Evolutionary conservation across 1,140 invertebrate species (phyloP), one percentile per base, ranked within the genome.

Genomic region (Atta texana): DNA sequence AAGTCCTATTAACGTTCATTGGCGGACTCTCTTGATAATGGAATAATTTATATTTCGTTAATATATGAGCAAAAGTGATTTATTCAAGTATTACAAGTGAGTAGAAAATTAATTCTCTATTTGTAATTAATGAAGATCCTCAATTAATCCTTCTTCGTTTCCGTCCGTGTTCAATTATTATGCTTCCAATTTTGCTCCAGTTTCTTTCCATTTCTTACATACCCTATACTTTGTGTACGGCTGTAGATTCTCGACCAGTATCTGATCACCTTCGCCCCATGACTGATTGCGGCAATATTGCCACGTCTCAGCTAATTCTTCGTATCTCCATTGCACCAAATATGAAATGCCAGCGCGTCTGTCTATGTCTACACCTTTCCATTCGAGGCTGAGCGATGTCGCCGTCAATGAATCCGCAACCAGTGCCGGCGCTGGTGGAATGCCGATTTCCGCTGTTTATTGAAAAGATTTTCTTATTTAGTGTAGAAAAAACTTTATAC

Each of bases 161-260:
- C 3, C n/a, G 24, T 24, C 24, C 18, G 18, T n/a, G 8, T 66
- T 21, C 34, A 34, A 14, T 39, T 39, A 49, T n/a, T 21, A 12
- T 10, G 4, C 34, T 68, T 68, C 4, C n/a, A 68, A 51, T 53
- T 44, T n/a, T 18, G 14, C 39, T 0, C 61, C 12, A 21, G 16
- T 49, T 18, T 6, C 8, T 84, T 49, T 51, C 21, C 16, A 3
- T 80, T 7, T 12, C 2, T 71, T 39, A 93, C 95, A 95, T 96
- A 98, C 98, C 95, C 97, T 96, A 92, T 99, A 99, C 92, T 98
- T 98, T 0, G 98, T 98, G 92, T 98, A 99, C 0, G 98, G 98
- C 69, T 97, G 96, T 7, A 99, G 96, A 87, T 97, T 96, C 66
- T 97, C 96, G 0, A 99, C 96, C 16, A 96, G 94, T n/a, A 97